Conservation (phyloP, 2,888 invertebrate genomes). For the Habroteleia sp. region DNA sequence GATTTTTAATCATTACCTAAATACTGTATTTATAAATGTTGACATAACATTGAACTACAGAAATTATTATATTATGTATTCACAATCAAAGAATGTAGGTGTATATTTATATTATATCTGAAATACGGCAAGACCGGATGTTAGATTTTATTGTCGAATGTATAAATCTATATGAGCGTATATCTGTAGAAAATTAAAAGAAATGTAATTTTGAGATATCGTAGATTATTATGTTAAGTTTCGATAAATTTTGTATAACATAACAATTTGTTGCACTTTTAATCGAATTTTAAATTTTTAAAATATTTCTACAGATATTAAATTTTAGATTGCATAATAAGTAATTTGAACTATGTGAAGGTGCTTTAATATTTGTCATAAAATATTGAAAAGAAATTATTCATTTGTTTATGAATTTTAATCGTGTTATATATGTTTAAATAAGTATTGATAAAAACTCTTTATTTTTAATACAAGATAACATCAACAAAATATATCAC, state of each 20-base stretch:
- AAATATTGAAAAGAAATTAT: conserved; percentile 5
- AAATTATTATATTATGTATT: conserved; percentile 33
- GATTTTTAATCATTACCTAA: conserved; percentile 45
- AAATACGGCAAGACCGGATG: conserved; percentile 20
- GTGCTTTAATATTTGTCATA: conserved; percentile 30
- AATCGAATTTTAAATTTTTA: conserved; percentile 16
- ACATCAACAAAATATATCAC: background rate
- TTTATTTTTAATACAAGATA: conserved; percentile 11
- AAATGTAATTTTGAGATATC: background rate
- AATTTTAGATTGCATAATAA: conserved; percentile 14
- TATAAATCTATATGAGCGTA: background rate
- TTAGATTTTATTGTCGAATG: conserved; percentile 13
- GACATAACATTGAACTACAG: conserved; percentile 25
- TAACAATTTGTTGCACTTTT: conserved; percentile 5
- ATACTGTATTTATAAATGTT: conserved; percentile 51
- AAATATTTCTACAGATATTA: conserved; percentile 18
- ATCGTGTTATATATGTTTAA: no score
- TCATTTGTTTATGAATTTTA: background rate
- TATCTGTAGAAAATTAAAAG: conserved; percentile 22
- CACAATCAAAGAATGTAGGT: conserved; percentile 34
- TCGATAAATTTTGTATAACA: conserved; percentile 27
- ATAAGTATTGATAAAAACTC: no score
- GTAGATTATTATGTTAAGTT: conserved; percentile 20
- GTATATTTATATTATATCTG: conserved; percentile 45
- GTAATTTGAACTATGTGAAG: conserved; percentile 18